phyloP scores from a whole-genome alignment of 2,888 invertebrate species.

The Schizaphis graminum region DNA sequence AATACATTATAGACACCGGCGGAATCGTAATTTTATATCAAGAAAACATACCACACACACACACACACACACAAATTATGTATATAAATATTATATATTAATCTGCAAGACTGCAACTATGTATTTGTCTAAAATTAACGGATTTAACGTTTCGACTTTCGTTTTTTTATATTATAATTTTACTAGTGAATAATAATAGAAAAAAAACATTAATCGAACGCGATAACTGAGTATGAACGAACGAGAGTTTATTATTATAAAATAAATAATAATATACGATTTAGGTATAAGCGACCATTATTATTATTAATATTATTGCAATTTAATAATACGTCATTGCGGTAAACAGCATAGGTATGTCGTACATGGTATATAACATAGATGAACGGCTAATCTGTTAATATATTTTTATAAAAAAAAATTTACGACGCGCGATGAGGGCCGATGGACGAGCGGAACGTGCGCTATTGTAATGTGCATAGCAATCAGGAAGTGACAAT shows the following conservation, averaged over 20 bases:
- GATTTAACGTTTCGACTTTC: neutral
- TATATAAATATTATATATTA: neutral
- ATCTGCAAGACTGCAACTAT: neutral
- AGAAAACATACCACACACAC: neutral
- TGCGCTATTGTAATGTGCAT: neutral
- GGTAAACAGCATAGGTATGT: neutral
- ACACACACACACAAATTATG: neutral
- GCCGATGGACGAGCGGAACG: neutral
- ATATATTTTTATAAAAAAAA: neutral
- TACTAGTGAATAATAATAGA: neutral
- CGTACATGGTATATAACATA: neutral
- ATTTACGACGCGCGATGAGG: neutral
- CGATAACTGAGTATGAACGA: neutral
- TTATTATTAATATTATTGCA: neutral
- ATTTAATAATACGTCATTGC: neutral
- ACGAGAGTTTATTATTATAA: constrained; percentile 5
- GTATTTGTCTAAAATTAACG: neutral
- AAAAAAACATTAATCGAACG: neutral
- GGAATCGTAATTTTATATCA: neutral
- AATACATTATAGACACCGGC: neutral
- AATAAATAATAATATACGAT: neutral
- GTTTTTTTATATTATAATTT: neutral
- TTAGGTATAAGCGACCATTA: neutral
- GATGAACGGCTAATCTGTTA: neutral
- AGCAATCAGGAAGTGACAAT: constrained; percentile 35